Percentiles rank a stretch among this genome's conserved stretches.
phyloP scores from a whole-genome alignment of 2,113 vertebrate genomes.

The Grallaria varia region DNA sequence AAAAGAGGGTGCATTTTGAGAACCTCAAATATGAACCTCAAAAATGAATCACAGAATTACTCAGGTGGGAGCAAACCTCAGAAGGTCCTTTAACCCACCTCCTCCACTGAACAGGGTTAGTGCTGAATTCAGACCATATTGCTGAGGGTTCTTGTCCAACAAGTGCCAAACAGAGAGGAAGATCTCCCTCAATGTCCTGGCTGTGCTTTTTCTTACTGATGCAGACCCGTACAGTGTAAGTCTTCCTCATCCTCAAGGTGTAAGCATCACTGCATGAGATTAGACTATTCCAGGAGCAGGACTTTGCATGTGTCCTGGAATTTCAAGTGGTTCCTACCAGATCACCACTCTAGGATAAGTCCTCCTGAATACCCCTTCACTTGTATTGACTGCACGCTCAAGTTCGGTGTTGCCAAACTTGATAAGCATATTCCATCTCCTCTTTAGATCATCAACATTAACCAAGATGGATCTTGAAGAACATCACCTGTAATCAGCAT shows the following conservation, averaged over 20 bases:
- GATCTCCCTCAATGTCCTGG: background rate
- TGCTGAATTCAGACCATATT: background rate
- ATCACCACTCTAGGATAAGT: background rate
- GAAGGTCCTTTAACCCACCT: background rate
- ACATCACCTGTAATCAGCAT: rapidly evolving
- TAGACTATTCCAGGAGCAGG: background rate
- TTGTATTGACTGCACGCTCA: rapidly evolving
- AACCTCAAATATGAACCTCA: background rate
- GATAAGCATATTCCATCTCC: background rate
- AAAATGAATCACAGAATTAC: background rate
- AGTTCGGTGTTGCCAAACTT: background rate
- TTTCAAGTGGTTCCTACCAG: background rate
- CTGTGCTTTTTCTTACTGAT: background rate
- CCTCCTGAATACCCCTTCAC: rapidly evolving
- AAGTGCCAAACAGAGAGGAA: background rate
- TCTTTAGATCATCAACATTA: background rate
- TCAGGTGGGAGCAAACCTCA: rapidly evolving
- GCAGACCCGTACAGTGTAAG: background rate
- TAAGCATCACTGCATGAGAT: background rate
- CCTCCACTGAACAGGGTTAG: background rate
- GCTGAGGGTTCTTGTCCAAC: background rate
- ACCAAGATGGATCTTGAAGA: background rate
- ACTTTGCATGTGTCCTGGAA: background rate
- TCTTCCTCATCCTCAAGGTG: background rate
- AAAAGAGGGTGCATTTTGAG: background rate